Base-by-base conservation (phyloP, 2,888 invertebrate species). In the Philaethria dido region DNA sequence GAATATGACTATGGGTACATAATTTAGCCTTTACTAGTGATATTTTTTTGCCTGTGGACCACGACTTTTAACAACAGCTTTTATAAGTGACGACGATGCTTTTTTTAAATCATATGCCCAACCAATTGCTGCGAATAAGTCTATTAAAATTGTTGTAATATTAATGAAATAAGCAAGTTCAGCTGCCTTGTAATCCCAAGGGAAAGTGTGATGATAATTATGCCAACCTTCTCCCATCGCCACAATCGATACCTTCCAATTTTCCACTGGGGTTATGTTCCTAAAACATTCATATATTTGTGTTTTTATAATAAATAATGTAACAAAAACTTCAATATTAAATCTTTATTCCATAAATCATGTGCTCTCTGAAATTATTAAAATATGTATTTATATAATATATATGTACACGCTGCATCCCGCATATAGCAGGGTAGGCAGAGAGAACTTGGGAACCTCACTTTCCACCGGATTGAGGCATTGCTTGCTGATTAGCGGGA, bases 121-220 rank as follows among this genome's bases (percentile, higher is more conserved):
- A 16, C 96, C 96, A 48, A 97, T 87, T 75, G 87, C 90, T 0
- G 95, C 94, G 84, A 96, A 96, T 11, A 94, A 79, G 78, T 97
- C 95, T 64, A 98, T 93, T 60, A 95, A 83, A 48, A 94, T 80
- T 0, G 96, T 95, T 0, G 97, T 96, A 0, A 94, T 62, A 80
- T 97, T 97, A n/a, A 94, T 80, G 71, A 93, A 82, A 70, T 94
- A 93, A 52, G 97, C 97, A n/a, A 97, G 90, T 84, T 98, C 98
- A 6, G 97, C 95, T 29, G 98, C 96, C 79, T 97, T 96, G 93
- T 98, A 98, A 85, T 98, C 98, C 96, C 97, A 97, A 0, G 98
- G 98, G 86, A 98, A 98, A 0, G 96, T 96, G 87, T 98, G 98
- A 83, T 98, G 98, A 86, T 97, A 98, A 88, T 98, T 98, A 90